Evolutionary conservation across 2,888 invertebrate species (phyloP), one percentile per base, ranked within the genome.

Genomic region (Alloscopus bannaensis): DNA sequence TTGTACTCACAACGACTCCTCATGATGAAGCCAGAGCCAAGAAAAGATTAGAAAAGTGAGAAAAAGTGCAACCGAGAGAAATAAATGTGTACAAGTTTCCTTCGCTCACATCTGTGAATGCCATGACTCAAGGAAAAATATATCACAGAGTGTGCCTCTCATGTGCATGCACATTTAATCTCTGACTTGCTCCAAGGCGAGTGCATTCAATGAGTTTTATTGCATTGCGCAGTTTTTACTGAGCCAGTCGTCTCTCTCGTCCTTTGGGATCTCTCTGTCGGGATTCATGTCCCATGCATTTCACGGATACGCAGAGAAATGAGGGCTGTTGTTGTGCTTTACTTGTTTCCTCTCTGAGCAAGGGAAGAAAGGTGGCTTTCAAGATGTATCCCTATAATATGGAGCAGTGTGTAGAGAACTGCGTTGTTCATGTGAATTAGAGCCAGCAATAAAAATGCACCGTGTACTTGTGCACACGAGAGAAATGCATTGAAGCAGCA

Each of bases 181-280:
- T n/a, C n/a, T n/a, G n/a, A 40, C 8, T 40, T 40, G 8, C 8
- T 40, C 8, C 40, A 13, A 40, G 8, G 13, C 6, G 22, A 26
- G 22, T 55, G 55, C 55, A 55, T 55, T 24, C 22, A 55, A 55
- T 50, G 57, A 11, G 24, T 24, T 57, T 57, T 6, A 24, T 26
- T 70, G 70, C 59, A 70, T 18, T 70, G 70, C 60, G 70, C 70
- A 70, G 70, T 70, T 29, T 68, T 69, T 70, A 26, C 36, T 18
- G 55, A 16, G 36, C 42, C 42, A n/a, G n/a, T 42, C n/a, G n/a
- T 55, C 26, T 55, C 16, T 22, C 26, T 24, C 26, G 4, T 26
- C 28, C n/a, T 45, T 18, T 3, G 45, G 13, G 8, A 45, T 3
- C 45, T n/a, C n/a, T 36, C 8, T 36, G 8, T 13, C 13, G 8